Conservation (phyloP, 2,797 vertebrate genomes). For the Anolis apletophallus region DNA sequence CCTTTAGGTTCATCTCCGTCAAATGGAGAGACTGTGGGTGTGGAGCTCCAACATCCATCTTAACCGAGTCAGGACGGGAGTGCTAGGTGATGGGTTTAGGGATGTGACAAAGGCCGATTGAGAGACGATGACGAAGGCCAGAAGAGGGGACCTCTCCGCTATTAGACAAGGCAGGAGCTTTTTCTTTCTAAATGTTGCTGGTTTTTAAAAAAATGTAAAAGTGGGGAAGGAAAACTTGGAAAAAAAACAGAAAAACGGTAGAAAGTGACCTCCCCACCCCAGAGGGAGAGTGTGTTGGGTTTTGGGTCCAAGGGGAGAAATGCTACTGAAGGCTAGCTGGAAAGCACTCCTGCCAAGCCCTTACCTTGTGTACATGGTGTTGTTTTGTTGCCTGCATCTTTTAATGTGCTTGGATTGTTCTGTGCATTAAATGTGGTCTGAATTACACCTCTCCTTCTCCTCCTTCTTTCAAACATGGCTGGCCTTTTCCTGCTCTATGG, state of each 20-base stretch:
- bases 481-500: no score
- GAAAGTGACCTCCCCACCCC: not conserved
- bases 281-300: not conserved
- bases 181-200: constrained; percentile 18
- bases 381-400: constrained; percentile 45
- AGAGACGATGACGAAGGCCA: not conserved
- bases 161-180: not conserved
- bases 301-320: no score
- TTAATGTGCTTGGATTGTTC: constrained; percentile 40
- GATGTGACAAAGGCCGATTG: not conserved
- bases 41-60: not conserved
- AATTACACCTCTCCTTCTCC: not conserved
- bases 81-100: not conserved
- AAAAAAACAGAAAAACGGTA: not conserved
- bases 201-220: not conserved
- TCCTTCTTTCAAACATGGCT: not conserved
- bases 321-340: not conserved
- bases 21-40: no score
- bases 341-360: constrained; percentile 39
- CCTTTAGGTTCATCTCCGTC: no score
- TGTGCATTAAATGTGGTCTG: constrained; percentile 49
- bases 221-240: not conserved
- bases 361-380: constrained; percentile 35
- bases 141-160: not conserved
- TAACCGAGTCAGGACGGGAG: not conserved